These are phyloP conservation scores for Arremon aurantiirostris DNA, from an alignment of 2,797 vertebrate species.

Conservation along the genomic window DNA sequence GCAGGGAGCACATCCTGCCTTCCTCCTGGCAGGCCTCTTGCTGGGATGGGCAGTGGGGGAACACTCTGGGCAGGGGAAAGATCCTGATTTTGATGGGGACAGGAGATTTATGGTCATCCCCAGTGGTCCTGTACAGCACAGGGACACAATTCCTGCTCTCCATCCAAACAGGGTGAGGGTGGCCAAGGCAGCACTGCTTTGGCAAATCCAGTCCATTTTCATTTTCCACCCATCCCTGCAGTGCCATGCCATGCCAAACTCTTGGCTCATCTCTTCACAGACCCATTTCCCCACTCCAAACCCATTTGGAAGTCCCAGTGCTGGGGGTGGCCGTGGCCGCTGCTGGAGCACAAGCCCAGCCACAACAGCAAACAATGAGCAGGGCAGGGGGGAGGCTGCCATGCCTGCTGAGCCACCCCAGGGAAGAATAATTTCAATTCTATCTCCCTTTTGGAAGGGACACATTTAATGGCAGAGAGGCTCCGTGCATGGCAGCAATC, in stretches of 20 bases:
- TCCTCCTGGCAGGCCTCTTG: accelerated
- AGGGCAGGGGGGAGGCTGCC: background rate
- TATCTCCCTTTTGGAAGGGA: conserved; percentile 16
- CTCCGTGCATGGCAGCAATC: background rate
- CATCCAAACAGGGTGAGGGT: accelerated
- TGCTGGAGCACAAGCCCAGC: background rate
- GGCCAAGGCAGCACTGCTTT: accelerated
- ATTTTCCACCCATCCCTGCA: background rate
- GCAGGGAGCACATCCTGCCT: background rate
- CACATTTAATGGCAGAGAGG: background rate
- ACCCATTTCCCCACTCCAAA: background rate
- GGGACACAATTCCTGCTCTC: background rate
- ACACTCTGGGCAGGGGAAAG: too few relatives aligned
- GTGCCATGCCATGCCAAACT: accelerated
- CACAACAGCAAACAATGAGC: background rate
- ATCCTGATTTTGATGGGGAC: background rate
- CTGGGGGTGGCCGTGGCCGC: background rate
- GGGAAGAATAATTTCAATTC: conserved; percentile 23
- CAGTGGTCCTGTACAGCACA: accelerated
- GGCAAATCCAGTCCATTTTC: background rate
- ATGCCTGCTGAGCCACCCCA: background rate
- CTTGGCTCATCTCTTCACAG: background rate
- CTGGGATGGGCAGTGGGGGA: accelerated
- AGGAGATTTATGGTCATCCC: background rate
- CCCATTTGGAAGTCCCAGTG: background rate